Conservation (phyloP, 1,140 invertebrate genomes). For the Megalonaias nervosa region DNA sequence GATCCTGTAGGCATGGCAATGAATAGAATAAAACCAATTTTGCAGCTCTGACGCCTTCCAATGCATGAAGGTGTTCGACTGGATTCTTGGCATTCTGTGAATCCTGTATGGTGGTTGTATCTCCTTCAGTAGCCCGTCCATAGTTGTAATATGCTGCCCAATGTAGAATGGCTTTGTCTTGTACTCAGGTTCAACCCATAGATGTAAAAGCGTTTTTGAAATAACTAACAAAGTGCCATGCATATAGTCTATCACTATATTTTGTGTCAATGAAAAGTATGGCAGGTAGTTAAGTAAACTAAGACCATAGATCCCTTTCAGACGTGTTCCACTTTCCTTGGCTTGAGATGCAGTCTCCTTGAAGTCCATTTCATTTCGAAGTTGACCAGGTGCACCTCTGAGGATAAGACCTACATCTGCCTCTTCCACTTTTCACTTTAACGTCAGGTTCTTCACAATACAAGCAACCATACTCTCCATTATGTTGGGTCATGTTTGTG, state of each 20-base stretch:
- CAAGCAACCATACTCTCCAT: slow-evolving; percentile 25
- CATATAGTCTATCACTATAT: slow-evolving; percentile 22
- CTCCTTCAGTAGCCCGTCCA: too few species aligned
- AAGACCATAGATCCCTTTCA: neutral
- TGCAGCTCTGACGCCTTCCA: too few species aligned
- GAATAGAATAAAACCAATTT: too few species aligned
- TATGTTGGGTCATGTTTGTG: slow-evolving; percentile 22
- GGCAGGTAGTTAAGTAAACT: slow-evolving; percentile 11
- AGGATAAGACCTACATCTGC: slow-evolving; percentile 14
- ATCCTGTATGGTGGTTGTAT: too few species aligned
- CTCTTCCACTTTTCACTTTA: slow-evolving; percentile 17
- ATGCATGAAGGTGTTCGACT: too few species aligned
- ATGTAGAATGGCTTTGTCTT: neutral
- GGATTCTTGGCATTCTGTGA: too few species aligned
- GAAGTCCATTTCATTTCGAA: neutral
- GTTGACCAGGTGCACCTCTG: neutral
- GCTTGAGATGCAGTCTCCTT: neutral
- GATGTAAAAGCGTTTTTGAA: slow-evolving; percentile 7
- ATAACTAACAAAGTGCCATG: slow-evolving; percentile 13
- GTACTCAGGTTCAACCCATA: slow-evolving; percentile 4
- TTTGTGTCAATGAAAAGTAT: slow-evolving; percentile 9
- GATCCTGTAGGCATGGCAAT: too few species aligned
- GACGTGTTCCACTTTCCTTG: neutral
- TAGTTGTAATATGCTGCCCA: neutral
- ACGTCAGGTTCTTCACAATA: slow-evolving; percentile 22